phyloP scores from a whole-genome alignment of 2,113 vertebrate genomes.

The Psittacara wagleri region DNA sequence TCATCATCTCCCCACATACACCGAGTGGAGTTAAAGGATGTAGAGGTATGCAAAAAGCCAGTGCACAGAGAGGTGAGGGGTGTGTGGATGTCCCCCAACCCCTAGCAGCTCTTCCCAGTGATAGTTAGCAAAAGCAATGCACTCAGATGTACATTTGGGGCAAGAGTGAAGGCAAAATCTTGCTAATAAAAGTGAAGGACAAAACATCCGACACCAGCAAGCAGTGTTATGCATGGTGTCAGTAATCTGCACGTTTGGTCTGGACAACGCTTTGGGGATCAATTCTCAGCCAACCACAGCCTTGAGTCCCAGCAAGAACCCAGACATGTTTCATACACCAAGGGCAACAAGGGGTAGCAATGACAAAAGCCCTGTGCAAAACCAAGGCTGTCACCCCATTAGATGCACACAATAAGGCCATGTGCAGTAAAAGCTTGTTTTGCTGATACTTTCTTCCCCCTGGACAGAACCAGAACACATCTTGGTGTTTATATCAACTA shows the following conservation, averaged over 20 bases:
- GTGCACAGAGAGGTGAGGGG: accelerated
- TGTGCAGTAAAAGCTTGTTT: accelerated
- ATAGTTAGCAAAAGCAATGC: accelerated
- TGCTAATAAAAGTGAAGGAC: background rate
- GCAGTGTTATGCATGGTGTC: accelerated
- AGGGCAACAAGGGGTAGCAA: background rate
- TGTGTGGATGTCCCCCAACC: background rate
- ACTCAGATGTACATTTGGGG: background rate
- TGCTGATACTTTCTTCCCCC: background rate
- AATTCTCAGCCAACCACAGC: background rate
- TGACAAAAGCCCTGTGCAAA: background rate
- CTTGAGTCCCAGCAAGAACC: background rate
- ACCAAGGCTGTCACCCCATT: background rate
- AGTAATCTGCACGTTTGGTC: background rate
- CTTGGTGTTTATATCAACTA: background rate
- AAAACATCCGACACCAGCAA: background rate
- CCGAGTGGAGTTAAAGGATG: background rate
- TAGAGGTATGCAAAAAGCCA: background rate
- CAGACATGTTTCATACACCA: background rate
- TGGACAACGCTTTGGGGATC: background rate
- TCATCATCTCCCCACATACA: background rate
- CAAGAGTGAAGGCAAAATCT: background rate
- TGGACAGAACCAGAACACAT: background rate
- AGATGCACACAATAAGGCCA: background rate
- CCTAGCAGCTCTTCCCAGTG: background rate